phyloP scores from a whole-genome alignment of 2,113 vertebrate genomes.

The Cacatua alba region DNA sequence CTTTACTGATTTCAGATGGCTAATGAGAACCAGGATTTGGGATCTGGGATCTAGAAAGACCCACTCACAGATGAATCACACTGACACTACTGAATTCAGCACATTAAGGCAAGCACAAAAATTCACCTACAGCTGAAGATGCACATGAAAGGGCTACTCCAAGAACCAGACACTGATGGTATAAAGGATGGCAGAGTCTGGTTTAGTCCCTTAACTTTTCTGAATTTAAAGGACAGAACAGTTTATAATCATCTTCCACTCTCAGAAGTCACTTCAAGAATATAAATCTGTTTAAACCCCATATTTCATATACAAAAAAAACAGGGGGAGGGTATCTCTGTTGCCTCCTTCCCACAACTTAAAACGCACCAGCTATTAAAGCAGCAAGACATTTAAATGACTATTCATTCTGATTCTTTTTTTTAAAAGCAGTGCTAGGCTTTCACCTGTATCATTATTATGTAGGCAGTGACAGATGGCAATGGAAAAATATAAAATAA shows the following conservation, averaged over 20 bases:
- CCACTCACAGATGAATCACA: neutral
- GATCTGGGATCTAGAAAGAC: neutral
- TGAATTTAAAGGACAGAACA: neutral
- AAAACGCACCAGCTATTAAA: slow-evolving; percentile 61
- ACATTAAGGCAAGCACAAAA: neutral
- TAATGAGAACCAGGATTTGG: neutral
- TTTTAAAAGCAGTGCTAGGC: slow-evolving; percentile 10
- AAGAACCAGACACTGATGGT: neutral
- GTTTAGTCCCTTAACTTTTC: neutral
- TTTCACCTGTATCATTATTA: slow-evolving; percentile 71
- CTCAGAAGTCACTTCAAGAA: neutral
- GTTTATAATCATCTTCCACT: neutral
- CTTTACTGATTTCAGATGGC: neutral
- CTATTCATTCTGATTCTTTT: slow-evolving; percentile 50
- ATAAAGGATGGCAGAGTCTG: neutral
- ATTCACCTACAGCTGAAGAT: neutral
- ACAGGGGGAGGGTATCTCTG: neutral
- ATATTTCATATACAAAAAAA: neutral
- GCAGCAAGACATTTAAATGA: slow-evolving; percentile 64
- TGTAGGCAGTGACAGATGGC: slow-evolving; percentile 74
- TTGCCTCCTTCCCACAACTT: slow-evolving; percentile 42
- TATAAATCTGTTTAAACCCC: neutral
- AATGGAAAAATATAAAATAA: slow-evolving; percentile 68
- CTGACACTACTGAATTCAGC: neutral
- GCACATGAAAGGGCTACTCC: neutral